Conservation (phyloP, 2,888 invertebrate species). For the Apomyelois bistriatella region DNA sequence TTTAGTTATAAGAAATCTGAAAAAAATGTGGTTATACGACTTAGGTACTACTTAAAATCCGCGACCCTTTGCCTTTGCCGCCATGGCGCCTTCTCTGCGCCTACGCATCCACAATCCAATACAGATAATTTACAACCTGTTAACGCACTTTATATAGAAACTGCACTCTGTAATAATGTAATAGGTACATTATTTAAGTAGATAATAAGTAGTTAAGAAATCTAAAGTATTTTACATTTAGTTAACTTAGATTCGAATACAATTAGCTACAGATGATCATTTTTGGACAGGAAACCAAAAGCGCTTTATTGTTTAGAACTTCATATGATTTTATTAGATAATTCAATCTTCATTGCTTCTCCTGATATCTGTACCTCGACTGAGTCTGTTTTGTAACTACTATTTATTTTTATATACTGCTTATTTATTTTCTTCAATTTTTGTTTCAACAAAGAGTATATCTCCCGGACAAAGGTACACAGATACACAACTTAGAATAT, state of each 20-base stretch:
- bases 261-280: too few relatives aligned
- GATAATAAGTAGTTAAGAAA: background rate
- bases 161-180: background rate
- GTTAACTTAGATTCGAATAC: too few relatives aligned
- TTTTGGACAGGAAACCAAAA: too few relatives aligned
- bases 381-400: too few relatives aligned
- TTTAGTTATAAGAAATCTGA: background rate
- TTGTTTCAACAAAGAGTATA: too few relatives aligned
- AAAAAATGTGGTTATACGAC: background rate
- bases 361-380: too few relatives aligned
- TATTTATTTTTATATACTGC: too few relatives aligned
- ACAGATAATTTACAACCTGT: constrained; percentile 3
- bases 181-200: background rate
- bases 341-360: too few relatives aligned
- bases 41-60: background rate
- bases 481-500: background rate
- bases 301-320: too few relatives aligned
- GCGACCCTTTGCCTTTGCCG: background rate
- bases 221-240: background rate
- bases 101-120: background rate
- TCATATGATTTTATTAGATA: too few relatives aligned
- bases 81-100: background rate
- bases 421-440: too few relatives aligned
- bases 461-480: background rate
- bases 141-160: background rate